These are phyloP conservation scores for Brachyalestes nurse DNA, from an alignment of 2,797 vertebrate genomes.

Conservation along the genomic window DNA sequence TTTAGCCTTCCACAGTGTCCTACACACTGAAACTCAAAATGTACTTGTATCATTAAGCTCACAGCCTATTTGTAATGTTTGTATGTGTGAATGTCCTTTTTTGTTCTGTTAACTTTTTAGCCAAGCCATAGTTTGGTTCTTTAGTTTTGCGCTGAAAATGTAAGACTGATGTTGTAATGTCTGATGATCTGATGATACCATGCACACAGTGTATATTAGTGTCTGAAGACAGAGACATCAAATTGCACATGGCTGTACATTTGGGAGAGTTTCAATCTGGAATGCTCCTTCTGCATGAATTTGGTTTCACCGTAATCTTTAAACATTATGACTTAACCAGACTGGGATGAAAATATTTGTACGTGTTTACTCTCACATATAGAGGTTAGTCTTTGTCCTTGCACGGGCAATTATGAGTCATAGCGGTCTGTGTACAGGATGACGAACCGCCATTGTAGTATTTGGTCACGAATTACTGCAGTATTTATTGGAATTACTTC, in stretches of 20 bases:
- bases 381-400: not conserved
- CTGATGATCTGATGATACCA: not conserved
- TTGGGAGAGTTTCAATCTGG: not conserved
- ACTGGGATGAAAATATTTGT: slow-evolving; percentile 18
- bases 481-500: slow-evolving; percentile 13
- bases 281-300: not conserved
- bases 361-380: not conserved
- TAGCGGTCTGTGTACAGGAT: not conserved
- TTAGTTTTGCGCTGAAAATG: not conserved
- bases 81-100: too few relatives aligned
- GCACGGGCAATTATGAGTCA: slow-evolving; percentile 13
- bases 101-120: too few relatives aligned
- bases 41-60: too few relatives aligned
- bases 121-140: too few relatives aligned
- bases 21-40: too few relatives aligned
- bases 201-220: not conserved
- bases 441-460: not conserved
- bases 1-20: too few relatives aligned
- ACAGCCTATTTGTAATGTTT: too few relatives aligned
- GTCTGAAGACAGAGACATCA: not conserved
- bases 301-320: not conserved
- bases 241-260: not conserved
- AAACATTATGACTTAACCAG: not conserved
- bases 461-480: not conserved
- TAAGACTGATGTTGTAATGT: not conserved